Evolutionary conservation across 2,888 invertebrate genomes (phyloP).

Genomic region (Drosophila paucipuncta): DNA sequence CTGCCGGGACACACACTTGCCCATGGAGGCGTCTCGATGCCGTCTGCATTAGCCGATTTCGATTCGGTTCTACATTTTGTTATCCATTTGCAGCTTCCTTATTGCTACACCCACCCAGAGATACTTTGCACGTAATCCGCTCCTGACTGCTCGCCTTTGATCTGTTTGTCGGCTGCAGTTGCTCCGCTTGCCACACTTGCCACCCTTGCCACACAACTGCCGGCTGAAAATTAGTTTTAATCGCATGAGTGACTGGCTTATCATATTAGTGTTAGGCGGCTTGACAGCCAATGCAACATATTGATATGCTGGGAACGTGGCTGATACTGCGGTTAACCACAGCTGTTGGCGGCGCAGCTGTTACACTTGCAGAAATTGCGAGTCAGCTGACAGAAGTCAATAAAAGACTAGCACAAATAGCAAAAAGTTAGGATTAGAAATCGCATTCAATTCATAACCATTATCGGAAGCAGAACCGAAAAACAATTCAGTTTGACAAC

Average conservation of each 20-base stretch:
- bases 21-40: constrained; percentile 76
- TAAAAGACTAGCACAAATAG: not conserved
- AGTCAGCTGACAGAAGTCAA: no score
- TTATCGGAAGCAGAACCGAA: not conserved
- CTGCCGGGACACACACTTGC: constrained; percentile 85
- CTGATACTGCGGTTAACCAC: constrained; percentile 51
- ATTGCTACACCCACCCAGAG: constrained; percentile 19
- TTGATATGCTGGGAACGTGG: constrained; percentile 69
- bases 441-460: not conserved
- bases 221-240: constrained; percentile 51
- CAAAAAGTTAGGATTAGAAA: not conserved
- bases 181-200: constrained; percentile 7
- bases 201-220: constrained; percentile 18
- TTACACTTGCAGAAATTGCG: constrained; percentile 26
- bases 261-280: constrained; percentile 49
- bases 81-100: constrained; percentile 7
- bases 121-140: constrained; percentile 19
- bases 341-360: no score
- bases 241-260: constrained; percentile 63
- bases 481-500: not conserved
- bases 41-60: constrained; percentile 13
- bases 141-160: constrained; percentile 7
- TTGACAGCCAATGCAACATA: constrained; percentile 34
- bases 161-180: not conserved
- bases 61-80: not conserved